Conservation (phyloP, 1,140 invertebrate genomes). For the Ectropis grisescens region DNA sequence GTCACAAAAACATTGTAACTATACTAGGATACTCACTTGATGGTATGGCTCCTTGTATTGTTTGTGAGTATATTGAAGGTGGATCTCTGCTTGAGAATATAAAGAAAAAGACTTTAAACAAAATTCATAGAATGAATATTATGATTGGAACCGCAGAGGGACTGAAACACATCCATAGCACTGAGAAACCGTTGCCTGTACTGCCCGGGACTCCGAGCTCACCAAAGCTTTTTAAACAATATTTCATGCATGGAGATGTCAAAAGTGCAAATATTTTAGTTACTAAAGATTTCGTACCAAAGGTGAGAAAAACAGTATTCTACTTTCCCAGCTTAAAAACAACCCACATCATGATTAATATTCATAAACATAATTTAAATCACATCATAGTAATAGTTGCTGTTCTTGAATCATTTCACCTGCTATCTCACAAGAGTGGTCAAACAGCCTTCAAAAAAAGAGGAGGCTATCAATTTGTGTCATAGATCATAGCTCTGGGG, state of each 20-base stretch:
- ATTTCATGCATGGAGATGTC: constrained; percentile 80
- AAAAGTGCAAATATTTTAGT: constrained; percentile 84
- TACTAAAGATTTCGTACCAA: constrained; percentile 73
- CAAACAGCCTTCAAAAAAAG: too few relatives aligned
- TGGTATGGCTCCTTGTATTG: constrained; percentile 74
- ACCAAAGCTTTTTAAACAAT: constrained; percentile 14
- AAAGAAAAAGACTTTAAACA: constrained; percentile 49
- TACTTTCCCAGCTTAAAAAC: too few relatives aligned
- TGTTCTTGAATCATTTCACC: too few relatives aligned
- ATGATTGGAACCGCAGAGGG: constrained; percentile 74
- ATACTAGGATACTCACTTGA: constrained; percentile 77
- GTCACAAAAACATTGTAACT: constrained; percentile 77
- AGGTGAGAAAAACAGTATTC: constrained; percentile 55
- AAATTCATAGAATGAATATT: constrained; percentile 71
- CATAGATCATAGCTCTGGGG: too few relatives aligned
- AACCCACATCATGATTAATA: too few relatives aligned
- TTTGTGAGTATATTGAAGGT: constrained; percentile 79
- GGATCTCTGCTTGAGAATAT: constrained; percentile 78
- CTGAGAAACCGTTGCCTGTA: constrained; percentile 16
- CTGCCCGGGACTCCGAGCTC: constrained; percentile 11
- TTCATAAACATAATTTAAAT: too few relatives aligned
- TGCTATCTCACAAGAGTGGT: too few relatives aligned
- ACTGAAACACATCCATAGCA: constrained; percentile 75
- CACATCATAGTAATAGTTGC: too few relatives aligned
- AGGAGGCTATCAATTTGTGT: too few relatives aligned